Percentiles rank a stretch among this genome's conserved stretches.
Conservation (phyloP, 2,113 vertebrate species). For the Platysteira castanea region DNA sequence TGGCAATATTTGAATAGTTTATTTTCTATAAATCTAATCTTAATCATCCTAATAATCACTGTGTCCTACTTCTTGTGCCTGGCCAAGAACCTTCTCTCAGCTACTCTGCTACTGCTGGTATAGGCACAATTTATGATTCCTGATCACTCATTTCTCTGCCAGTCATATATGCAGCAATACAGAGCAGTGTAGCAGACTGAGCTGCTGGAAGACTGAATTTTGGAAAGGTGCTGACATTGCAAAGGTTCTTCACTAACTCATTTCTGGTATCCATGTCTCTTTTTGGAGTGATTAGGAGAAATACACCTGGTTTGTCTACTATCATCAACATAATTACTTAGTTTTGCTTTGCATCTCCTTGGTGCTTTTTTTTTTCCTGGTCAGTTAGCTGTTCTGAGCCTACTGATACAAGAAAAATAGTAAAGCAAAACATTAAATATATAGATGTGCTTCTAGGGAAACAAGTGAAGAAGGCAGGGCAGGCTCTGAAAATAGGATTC, state of each 20-base stretch:
- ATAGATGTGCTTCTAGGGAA: neutral
- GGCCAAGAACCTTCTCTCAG: neutral
- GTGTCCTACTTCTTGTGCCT: neutral
- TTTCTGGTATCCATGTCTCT: neutral
- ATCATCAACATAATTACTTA: neutral
- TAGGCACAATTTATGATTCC: neutral
- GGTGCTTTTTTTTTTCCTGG: fast-evolving
- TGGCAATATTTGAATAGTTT: neutral
- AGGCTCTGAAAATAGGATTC: neutral
- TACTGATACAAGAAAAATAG: neutral
- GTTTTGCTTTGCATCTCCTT: neutral
- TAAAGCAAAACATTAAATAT: neutral
- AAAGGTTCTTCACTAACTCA: neutral
- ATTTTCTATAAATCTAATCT: neutral
- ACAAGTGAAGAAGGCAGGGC: neutral
- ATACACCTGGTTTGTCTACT: neutral
- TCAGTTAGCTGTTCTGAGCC: neutral
- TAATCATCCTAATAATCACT: neutral
- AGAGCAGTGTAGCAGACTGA: neutral
- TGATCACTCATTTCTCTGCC: neutral
- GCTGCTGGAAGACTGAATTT: neutral
- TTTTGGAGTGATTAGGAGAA: neutral
- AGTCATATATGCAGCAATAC: neutral
- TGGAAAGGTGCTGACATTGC: neutral
- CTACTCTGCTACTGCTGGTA: neutral